Conservation (phyloP, 2,113 vertebrate genomes). For the Montifringilla adamsi region DNA sequence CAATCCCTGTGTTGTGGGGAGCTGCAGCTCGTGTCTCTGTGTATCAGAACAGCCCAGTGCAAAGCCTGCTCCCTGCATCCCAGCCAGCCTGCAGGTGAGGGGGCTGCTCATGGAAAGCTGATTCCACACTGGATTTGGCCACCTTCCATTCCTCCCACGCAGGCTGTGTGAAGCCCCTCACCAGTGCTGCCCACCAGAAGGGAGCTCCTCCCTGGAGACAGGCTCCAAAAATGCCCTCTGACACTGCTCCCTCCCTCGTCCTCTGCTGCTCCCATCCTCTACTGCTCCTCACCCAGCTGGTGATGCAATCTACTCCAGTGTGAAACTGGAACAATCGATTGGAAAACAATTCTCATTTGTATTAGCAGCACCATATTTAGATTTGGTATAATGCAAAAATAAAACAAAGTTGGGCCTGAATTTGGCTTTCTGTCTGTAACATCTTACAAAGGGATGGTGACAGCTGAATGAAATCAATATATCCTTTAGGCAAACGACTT, state of each 20-base stretch:
- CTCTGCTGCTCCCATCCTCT: neutral
- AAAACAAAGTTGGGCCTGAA: neutral
- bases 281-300: neutral
- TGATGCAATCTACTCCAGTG: neutral
- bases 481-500: slow-evolving; percentile 24
- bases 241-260: neutral
- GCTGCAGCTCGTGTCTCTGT: neutral
- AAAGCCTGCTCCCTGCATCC: neutral
- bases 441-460: neutral
- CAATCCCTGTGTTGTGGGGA: accelerated
- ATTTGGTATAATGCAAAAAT: neutral
- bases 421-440: neutral
- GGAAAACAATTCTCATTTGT: neutral
- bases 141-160: neutral
- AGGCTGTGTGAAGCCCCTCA: neutral
- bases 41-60: neutral
- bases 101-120: neutral
- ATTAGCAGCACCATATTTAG: neutral
- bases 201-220: neutral
- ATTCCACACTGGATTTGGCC: accelerated
- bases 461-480: slow-evolving; percentile 46
- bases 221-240: neutral
- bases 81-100: neutral
- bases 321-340: neutral
- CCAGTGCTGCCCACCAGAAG: accelerated